Base-by-base conservation (phyloP, 2,888 invertebrate species). In the Brachyptera risi region DNA sequence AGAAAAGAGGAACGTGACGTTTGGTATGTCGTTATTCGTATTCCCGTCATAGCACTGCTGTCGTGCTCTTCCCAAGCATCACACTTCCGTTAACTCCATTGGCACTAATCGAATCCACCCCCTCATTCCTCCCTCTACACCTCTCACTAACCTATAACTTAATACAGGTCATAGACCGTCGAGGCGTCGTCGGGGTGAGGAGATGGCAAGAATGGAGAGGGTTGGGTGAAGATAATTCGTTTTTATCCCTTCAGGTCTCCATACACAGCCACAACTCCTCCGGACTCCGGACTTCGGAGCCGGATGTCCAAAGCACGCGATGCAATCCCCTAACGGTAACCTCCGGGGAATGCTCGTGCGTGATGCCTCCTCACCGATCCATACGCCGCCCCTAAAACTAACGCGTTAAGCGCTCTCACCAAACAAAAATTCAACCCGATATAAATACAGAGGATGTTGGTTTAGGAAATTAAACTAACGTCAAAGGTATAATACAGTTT, bases 231-330 rank as follows among this genome's bases (percentile, higher is more conserved):
- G 54, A 54, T 54, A 54, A 54, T 54, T 54, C 54, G 54, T 54
- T 54, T 54, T 54, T 54, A 54, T 35, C 54, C 54, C 54, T 54
- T 54, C 54, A 54, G 50, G 15, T 37, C 54, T 37, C 4, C 44
- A 15, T 21, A 17, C 54, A 24, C 24, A 3, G 40, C 23, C n/a
- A n/a, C n/a, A n/a, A n/a, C n/a, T n/a, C n/a, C n/a, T n/a, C n/a
- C n/a, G n/a, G n/a, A n/a, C n/a, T n/a, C n/a, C n/a, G n/a, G n/a
- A n/a, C n/a, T n/a, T n/a, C 47, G 47, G 47, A 47, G 7, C 23
- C 47, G 47, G 47, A 37, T 54, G 54, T 54, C 54, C 54, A 23
- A 13, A 37, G 35, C 54, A 19, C 23, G 54, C 35, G 35, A 35
- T 54, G 19, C n/a, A 3, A 50, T 7, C n/a, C 54, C 54, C 51